A percentile compares a stretch with the other conserved stretches of the same genome.
These are phyloP conservation scores for Trissoscelio sp. DNA, from an alignment of 2,888 invertebrate species.

Conservation along the genomic window DNA sequence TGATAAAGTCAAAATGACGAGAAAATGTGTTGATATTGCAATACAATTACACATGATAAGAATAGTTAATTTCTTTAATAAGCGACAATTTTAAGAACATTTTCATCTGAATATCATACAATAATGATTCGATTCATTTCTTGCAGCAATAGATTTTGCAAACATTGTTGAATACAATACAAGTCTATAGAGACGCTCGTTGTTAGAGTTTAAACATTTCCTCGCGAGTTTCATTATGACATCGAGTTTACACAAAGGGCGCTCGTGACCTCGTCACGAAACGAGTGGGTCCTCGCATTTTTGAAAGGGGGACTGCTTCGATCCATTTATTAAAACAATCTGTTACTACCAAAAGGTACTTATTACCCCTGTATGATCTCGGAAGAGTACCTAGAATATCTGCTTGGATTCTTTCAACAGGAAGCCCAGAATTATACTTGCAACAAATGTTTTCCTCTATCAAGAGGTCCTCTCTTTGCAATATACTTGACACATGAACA, in stretches of 20 bases:
- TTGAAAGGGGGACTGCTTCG: too few relatives aligned
- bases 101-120: conserved; percentile 34
- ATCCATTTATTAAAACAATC: too few relatives aligned
- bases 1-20: too few relatives aligned
- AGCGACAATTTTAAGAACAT: not conserved
- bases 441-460: too few relatives aligned
- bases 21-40: not conserved
- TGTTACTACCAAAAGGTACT: too few relatives aligned
- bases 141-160: conserved; percentile 40
- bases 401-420: too few relatives aligned
- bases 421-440: too few relatives aligned
- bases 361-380: too few relatives aligned
- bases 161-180: conserved; percentile 55
- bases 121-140: conserved; percentile 60
- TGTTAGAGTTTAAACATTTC: conserved; percentile 57
- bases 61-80: conserved; percentile 2
- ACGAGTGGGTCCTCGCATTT: too few relatives aligned
- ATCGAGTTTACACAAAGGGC: conserved; percentile 59
- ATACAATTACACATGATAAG: not conserved
- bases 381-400: too few relatives aligned
- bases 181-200: conserved; percentile 45
- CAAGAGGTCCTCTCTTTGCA: too few relatives aligned
- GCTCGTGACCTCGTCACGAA: conserved; percentile 67
- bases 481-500: too few relatives aligned
- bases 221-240: conserved; percentile 47